Conservation (phyloP, 2,113 vertebrate genomes). For the Nyctibius bracteatus region DNA sequence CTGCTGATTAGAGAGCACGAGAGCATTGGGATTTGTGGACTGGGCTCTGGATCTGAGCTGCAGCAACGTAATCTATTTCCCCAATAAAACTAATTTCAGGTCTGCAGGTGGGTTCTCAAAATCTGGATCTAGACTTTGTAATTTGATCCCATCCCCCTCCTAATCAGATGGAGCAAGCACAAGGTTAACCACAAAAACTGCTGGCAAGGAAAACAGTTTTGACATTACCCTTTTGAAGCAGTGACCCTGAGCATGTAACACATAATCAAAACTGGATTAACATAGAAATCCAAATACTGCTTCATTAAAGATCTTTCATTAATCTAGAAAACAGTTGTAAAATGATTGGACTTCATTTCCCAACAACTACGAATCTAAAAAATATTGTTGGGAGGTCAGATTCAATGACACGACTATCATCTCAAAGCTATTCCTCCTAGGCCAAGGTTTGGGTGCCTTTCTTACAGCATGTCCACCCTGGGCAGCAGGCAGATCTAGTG, state of each 20-base stretch:
- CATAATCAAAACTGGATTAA: constrained; percentile 41
- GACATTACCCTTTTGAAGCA: background rate
- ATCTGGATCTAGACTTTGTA: background rate
- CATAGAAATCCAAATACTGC: constrained; percentile 17
- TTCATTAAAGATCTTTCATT: constrained; percentile 28
- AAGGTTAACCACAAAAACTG: background rate
- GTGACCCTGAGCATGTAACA: constrained; percentile 15
- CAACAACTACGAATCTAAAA: background rate
- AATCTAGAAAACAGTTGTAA: constrained; percentile 18
- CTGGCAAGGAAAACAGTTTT: background rate
- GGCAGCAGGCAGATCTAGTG: background rate
- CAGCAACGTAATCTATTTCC: background rate
- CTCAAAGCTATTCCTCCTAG: background rate
- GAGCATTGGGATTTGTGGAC: background rate
- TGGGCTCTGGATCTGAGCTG: background rate
- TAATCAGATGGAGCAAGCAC: background rate
- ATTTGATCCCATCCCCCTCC: background rate
- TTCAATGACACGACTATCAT: background rate
- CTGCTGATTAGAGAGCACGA: background rate
- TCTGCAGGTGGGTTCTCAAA: background rate
- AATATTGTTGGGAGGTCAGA: background rate
- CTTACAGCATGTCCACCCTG: background rate
- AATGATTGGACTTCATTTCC: background rate
- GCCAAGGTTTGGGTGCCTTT: background rate
- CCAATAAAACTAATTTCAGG: background rate